These are phyloP conservation scores for Phodopus roborovskii DNA, from an alignment of 2,113 vertebrate genomes.

Conservation along the genomic window DNA sequence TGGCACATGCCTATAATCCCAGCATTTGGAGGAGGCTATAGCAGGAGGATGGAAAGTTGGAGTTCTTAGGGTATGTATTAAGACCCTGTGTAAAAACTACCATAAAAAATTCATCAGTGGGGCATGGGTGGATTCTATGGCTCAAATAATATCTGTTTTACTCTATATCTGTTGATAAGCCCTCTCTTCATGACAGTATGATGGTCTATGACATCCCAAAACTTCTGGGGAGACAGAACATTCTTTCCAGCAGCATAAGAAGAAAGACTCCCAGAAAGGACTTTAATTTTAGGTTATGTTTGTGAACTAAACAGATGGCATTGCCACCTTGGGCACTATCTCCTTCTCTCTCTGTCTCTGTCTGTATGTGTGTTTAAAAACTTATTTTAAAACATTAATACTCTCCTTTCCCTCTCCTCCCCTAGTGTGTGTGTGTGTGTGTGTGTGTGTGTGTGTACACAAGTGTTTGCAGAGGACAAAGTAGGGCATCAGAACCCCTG, in stretches of 20 bases:
- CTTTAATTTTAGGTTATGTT: constrained; percentile 4
- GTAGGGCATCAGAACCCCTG: neutral
- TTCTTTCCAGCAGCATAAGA: neutral
- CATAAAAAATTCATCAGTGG: neutral
- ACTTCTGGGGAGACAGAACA: neutral
- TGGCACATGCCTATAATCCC: neutral
- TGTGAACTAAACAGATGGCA: constrained; percentile 4
- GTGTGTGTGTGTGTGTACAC: neutral
- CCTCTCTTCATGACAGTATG: neutral
- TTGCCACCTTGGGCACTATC: neutral
- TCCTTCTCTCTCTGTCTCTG: neutral
- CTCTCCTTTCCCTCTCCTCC: neutral
- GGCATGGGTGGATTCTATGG: neutral
- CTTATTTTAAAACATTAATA: neutral
- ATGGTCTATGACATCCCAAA: neutral
- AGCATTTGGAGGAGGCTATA: neutral
- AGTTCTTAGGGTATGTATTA: neutral
- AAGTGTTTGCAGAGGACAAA: neutral
- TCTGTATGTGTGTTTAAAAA: neutral
- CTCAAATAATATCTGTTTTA: neutral
- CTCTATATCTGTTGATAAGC: neutral
- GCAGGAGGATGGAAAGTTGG: neutral
- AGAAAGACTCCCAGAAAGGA: constrained; percentile 10
- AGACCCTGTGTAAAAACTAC: neutral
- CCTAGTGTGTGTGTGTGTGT: neutral